Percentiles rank a stretch among this genome's conserved stretches.
These are phyloP conservation scores for Drosophila incognita DNA, from an alignment of 2,888 invertebrate genomes.

Conservation along the genomic window DNA sequence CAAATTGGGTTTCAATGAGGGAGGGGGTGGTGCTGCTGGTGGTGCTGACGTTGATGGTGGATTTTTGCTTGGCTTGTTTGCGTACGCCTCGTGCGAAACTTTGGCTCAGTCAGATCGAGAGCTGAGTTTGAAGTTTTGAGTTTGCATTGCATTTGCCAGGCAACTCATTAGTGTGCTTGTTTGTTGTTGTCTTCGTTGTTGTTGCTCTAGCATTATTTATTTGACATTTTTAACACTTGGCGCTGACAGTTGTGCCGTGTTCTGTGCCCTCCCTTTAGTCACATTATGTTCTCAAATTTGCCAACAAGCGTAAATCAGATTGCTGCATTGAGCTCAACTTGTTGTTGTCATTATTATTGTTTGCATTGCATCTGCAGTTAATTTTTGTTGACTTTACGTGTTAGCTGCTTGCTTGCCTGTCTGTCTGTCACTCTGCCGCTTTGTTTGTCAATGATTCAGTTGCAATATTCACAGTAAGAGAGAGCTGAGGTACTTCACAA, in stretches of 20 bases:
- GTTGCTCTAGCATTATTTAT: slow-evolving; percentile 65
- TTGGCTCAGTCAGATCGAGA: slow-evolving; percentile 53
- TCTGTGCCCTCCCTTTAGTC: slow-evolving; percentile 52
- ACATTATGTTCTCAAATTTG: slow-evolving; percentile 40
- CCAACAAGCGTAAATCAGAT: slow-evolving; percentile 70
- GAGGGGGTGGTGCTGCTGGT: background rate
- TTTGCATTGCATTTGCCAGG: slow-evolving; percentile 62
- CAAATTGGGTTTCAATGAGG: slow-evolving; percentile 55
- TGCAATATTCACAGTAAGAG: slow-evolving; percentile 2
- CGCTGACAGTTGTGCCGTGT: slow-evolving; percentile 51
- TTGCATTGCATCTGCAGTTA: slow-evolving; percentile 37
- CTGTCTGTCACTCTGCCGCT: background rate
- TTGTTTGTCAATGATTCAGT: slow-evolving; percentile 16
- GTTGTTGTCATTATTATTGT: slow-evolving; percentile 11
- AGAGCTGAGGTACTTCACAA: background rate
- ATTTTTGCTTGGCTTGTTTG: slow-evolving; percentile 19
- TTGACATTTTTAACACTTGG: slow-evolving; percentile 73
- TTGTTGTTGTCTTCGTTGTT: slow-evolving; percentile 25
- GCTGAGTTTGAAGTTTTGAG: slow-evolving; percentile 45
- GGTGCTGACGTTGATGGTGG: background rate
- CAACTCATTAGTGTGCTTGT: slow-evolving; percentile 71
- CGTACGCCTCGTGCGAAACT: slow-evolving; percentile 44
- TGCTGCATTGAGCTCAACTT: slow-evolving; percentile 49
- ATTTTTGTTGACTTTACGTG: slow-evolving; percentile 59
- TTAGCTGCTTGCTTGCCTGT: slow-evolving; percentile 42